Evolutionary conservation across 1,140 invertebrate genomes (phyloP).

Genomic region (Helicoverpa zea): DNA sequence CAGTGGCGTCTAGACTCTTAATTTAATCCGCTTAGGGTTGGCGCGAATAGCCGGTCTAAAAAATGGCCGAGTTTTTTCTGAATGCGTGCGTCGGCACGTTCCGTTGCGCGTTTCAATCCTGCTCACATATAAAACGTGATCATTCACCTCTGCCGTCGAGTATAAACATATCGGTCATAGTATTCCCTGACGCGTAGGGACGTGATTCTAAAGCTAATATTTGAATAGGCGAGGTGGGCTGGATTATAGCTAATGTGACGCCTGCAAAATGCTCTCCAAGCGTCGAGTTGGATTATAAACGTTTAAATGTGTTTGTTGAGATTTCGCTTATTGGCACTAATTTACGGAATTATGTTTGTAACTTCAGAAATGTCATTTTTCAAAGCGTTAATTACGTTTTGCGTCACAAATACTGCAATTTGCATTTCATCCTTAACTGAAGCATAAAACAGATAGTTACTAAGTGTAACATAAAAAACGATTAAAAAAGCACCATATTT

Average conservation of each 20-base stretch:
- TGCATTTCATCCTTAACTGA: too few relatives aligned
- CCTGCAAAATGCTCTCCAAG: background rate
- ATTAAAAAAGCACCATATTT: too few relatives aligned
- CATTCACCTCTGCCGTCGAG: conserved; percentile 70
- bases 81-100: conserved; percentile 72
- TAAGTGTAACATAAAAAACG: too few relatives aligned
- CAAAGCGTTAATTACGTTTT: too few relatives aligned
- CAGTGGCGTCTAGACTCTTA: conserved; percentile 53
- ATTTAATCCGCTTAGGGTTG: conserved; percentile 69
- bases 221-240: conserved; percentile 47
- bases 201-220: conserved; percentile 68
- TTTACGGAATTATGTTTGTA: too few relatives aligned
- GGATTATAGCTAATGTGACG: background rate
- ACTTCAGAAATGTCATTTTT: too few relatives aligned
- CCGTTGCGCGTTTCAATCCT: conserved; percentile 72
- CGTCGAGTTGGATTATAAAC: background rate
- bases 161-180: conserved; percentile 79
- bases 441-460: too few relatives aligned
- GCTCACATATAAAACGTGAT: conserved; percentile 80
- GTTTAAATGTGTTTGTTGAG: background rate
- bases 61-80: conserved; percentile 70
- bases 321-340: background rate
- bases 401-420: too few relatives aligned
- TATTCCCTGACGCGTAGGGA: conserved; percentile 52
- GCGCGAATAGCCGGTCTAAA: conserved; percentile 64